These are phyloP conservation scores for Nudaria mundana DNA, from an alignment of 2,888 invertebrate genomes.

Conservation along the genomic window DNA sequence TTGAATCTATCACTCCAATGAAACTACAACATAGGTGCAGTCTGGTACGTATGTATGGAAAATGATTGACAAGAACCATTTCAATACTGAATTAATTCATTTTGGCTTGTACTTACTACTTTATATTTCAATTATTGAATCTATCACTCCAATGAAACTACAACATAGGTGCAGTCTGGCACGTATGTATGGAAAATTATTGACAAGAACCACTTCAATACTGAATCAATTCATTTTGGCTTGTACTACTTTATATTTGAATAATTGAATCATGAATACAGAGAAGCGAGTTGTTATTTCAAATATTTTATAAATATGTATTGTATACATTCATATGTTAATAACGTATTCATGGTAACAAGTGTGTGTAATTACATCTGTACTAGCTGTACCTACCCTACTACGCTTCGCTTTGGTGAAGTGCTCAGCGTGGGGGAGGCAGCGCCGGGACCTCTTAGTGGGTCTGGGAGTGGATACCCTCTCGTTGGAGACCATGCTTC, in stretches of 20 bases:
- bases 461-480: no score
- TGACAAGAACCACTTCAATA: not conserved
- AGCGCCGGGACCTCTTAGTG: no score
- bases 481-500: no score
- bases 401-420: no score
- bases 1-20: no score
- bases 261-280: slow-evolving; percentile 17
- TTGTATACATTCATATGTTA: slow-evolving; percentile 2
- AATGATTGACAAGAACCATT: not conserved
- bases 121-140: slow-evolving; percentile 9
- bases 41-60: no score
- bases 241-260: not conserved
- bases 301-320: slow-evolving; percentile 17
- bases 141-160: no score
- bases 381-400: no score
- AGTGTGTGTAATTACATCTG: not conserved
- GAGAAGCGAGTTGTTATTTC: slow-evolving; percentile 1
- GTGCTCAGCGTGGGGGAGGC: no score
- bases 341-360: not conserved
- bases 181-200: no score
- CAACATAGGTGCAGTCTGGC: no score
- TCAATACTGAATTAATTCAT: slow-evolving; percentile 5
- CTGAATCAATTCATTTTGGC: slow-evolving; percentile 9
- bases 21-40: no score
- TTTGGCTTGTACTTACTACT: slow-evolving; percentile 4